Conservation (phyloP, 2,797 vertebrate genomes). For the Neomorphus geoffroyi region DNA sequence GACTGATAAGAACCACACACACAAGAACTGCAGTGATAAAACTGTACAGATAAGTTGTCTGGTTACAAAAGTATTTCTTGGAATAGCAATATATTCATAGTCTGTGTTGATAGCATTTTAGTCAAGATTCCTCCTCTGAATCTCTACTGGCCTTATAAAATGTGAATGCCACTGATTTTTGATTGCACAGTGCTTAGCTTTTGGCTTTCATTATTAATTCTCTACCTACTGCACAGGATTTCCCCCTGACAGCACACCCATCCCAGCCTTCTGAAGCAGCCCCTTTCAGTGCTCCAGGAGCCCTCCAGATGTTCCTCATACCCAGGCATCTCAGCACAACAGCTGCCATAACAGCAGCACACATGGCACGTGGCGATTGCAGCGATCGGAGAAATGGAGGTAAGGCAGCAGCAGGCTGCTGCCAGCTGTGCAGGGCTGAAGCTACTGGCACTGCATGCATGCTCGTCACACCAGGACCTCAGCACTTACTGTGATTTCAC, state of each 20-base stretch:
- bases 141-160: not conserved
- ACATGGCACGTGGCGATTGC: not conserved
- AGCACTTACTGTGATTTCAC: not conserved
- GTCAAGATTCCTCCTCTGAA: not conserved
- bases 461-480: not conserved
- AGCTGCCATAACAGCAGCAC: not conserved
- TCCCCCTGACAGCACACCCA: accelerated
- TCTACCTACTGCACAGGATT: not conserved
- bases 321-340: not conserved
- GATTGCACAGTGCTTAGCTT: not conserved
- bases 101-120: not conserved
- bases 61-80: not conserved
- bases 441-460: accelerated
- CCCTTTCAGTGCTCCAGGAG: not conserved
- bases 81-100: not conserved
- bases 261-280: not conserved
- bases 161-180: not conserved
- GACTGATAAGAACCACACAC: not conserved
- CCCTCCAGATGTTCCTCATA: accelerated
- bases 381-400: not conserved
- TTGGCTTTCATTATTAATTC: no score
- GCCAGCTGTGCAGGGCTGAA: not conserved
- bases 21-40: not conserved
- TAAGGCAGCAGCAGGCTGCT: not conserved
- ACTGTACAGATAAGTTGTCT: not conserved